These are phyloP conservation scores for Drosophila lacertosa DNA, from an alignment of 1,140 invertebrate genomes.

Conservation along the genomic window DNA sequence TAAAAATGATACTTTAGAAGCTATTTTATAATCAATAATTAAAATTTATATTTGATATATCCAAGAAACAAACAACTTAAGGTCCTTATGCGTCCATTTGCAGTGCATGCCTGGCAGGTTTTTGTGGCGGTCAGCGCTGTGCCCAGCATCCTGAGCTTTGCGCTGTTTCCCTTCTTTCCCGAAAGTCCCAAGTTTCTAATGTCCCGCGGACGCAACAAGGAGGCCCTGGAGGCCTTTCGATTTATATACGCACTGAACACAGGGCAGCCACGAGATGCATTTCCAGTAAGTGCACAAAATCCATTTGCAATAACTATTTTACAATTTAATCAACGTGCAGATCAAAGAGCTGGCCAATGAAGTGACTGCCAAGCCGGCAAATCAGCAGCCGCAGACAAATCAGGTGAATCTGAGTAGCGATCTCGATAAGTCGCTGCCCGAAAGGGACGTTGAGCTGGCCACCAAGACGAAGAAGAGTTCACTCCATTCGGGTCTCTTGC, in stretches of 20 bases:
- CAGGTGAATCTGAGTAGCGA: neutral
- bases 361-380: slow-evolving; percentile 30
- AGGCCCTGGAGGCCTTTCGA: slow-evolving; percentile 85
- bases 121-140: slow-evolving; percentile 88
- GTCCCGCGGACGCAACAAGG: slow-evolving; percentile 88
- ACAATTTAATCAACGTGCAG: slow-evolving; percentile 8
- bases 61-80: too few species aligned
- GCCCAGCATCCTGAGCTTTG: slow-evolving; percentile 87
- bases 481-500: slow-evolving; percentile 46
- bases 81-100: neutral
- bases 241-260: slow-evolving; percentile 85
- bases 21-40: too few species aligned
- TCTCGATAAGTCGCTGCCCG: neutral
- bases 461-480: slow-evolving; percentile 19
- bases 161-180: slow-evolving; percentile 88
- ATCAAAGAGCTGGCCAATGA: slow-evolving; percentile 67
- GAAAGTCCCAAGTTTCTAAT: slow-evolving; percentile 94
- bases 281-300: slow-evolving; percentile 86
- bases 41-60: too few species aligned
- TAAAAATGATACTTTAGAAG: too few species aligned
- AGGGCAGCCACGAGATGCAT: slow-evolving; percentile 86
- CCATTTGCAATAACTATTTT: too few species aligned
- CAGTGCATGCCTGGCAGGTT: slow-evolving; percentile 91
- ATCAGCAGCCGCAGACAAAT: slow-evolving; percentile 6
- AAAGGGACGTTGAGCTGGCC: slow-evolving; percentile 14